Conservation (phyloP, 2,113 vertebrate species). For the Notiomystis cincta region DNA sequence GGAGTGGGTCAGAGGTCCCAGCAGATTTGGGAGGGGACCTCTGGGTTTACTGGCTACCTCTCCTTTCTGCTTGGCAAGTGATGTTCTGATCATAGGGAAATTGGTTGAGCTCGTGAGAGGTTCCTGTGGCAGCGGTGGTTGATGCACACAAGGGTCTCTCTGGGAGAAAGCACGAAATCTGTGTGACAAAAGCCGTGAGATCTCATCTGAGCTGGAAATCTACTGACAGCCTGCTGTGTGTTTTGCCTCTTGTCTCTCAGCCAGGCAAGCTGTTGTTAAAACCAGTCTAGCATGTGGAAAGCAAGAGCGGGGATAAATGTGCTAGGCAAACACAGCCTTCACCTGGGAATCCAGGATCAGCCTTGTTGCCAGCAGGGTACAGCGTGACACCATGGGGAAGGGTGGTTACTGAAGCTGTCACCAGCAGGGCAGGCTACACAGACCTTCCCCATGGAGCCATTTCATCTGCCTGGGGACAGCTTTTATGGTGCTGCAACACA, state of each 20-base stretch:
- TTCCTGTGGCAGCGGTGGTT: background rate
- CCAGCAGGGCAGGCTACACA: background rate
- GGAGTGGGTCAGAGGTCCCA: background rate
- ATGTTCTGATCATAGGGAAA: background rate
- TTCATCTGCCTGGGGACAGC: background rate
- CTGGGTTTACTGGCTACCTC: background rate
- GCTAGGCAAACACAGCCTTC: background rate
- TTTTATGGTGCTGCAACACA: background rate
- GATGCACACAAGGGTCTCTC: background rate
- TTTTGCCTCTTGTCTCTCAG: background rate
- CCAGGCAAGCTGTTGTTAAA: background rate
- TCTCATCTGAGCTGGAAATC: background rate
- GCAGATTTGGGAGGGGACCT: background rate
- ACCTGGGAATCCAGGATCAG: background rate
- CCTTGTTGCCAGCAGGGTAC: background rate
- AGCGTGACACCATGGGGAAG: fast-evolving
- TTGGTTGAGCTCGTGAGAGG: fast-evolving
- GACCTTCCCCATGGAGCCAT: background rate
- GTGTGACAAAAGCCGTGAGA: background rate
- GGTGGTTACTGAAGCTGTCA: background rate
- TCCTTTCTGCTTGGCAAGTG: background rate
- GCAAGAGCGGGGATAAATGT: background rate
- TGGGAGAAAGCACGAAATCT: background rate
- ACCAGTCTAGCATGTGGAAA: background rate
- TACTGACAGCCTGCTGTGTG: background rate